Conservation (phyloP, 2,113 vertebrate genomes). For the Mirounga angustirostris region DNA sequence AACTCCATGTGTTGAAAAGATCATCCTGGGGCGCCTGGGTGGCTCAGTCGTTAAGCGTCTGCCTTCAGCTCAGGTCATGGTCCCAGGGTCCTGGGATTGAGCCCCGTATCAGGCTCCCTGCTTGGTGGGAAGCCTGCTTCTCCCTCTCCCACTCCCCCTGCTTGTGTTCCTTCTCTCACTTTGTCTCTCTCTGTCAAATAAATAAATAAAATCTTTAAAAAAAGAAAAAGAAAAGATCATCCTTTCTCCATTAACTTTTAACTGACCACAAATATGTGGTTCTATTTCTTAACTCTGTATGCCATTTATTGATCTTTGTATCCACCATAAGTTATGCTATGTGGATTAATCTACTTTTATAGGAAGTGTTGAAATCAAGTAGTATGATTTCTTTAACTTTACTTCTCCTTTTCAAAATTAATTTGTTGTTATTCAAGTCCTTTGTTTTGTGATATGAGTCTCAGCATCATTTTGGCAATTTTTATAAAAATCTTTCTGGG, state of each 20-base stretch:
- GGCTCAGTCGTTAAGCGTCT: too few species aligned
- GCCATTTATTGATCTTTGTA: background rate
- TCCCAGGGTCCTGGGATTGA: too few species aligned
- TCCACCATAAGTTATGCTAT: background rate
- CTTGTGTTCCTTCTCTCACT: too few species aligned
- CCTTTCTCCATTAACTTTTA: background rate
- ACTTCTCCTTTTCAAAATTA: background rate
- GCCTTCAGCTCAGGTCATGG: too few species aligned
- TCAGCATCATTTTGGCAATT: background rate
- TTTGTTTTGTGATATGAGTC: background rate
- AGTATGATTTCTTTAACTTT: background rate
- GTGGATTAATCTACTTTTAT: background rate
- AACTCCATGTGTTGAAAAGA: background rate
- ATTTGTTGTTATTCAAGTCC: background rate
- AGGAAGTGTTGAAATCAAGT: background rate
- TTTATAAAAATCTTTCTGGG: background rate
- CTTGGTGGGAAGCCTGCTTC: too few species aligned
- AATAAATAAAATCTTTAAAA: too few species aligned
- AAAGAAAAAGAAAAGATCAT: background rate
- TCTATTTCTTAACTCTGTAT: background rate
- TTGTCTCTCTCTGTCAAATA: too few species aligned
- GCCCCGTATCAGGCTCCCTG: too few species aligned
- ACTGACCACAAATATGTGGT: background rate
- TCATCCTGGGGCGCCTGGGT: too few species aligned
- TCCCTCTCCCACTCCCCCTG: too few species aligned